Evolutionary conservation across 1,140 invertebrate genomes (phyloP).

Genomic region (Propsilocerus akamusi): DNA sequence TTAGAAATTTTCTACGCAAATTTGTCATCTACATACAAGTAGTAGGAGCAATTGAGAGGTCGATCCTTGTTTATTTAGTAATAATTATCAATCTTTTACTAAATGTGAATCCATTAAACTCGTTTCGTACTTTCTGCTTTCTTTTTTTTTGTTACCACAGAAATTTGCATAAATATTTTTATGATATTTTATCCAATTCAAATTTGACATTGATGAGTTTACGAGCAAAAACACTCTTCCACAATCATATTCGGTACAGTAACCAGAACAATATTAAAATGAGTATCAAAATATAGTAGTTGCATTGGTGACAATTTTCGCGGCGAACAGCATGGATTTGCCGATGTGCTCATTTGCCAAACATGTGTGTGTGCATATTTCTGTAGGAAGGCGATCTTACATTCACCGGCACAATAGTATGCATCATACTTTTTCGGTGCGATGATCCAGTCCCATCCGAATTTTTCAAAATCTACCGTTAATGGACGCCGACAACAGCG

Average conservation of each 20-base stretch:
- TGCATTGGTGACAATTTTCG: constrained; percentile 74
- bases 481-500: constrained; percentile 81
- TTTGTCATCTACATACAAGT: no score
- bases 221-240: constrained; percentile 80
- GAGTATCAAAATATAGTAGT: constrained; percentile 83
- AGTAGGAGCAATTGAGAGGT: no score
- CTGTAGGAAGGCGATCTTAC: constrained; percentile 74
- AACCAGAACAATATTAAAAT: constrained; percentile 73
- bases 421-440: constrained; percentile 90
- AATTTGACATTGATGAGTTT: constrained; percentile 20
- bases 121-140: no score
- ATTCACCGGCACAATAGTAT: constrained; percentile 91
- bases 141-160: no score
- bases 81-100: no score
- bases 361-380: constrained; percentile 89
- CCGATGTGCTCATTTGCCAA: constrained; percentile 53
- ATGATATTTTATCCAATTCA: no score
- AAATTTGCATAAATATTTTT: no score
- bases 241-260: constrained; percentile 84
- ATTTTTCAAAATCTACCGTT: constrained; percentile 87
- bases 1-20: no score
- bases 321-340: constrained; percentile 74
- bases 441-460: constrained; percentile 98
- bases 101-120: no score
- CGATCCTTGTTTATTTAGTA: no score